Percentiles rank a stretch among this genome's conserved stretches.
phyloP scores from a whole-genome alignment of 2,888 invertebrate species.

The Hartigia nigra region DNA sequence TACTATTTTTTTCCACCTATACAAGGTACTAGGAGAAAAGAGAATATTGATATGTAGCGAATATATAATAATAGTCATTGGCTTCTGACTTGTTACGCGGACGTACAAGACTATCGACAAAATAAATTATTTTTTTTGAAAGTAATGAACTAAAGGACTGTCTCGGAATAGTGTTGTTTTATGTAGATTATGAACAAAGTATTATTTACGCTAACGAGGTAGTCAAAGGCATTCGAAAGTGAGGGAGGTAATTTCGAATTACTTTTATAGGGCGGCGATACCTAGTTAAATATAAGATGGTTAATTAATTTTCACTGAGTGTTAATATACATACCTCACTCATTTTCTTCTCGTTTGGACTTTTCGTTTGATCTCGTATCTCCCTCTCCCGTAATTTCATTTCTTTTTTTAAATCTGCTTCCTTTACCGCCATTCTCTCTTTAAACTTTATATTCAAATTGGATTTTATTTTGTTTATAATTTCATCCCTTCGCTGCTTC shows the following conservation, averaged over 20 bases:
- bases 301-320: not conserved
- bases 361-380: slow-evolving; percentile 20
- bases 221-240: not conserved
- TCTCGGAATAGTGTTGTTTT: not conserved
- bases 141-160: not conserved
- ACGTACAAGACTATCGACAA: not conserved
- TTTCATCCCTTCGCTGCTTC: slow-evolving; percentile 32
- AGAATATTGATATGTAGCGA: not conserved
- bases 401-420: slow-evolving; percentile 23
- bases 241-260: not conserved
- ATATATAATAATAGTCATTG: not conserved
- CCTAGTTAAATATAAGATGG: not conserved
- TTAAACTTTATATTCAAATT: slow-evolving; percentile 31
- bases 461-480: slow-evolving; percentile 30
- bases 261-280: not conserved
- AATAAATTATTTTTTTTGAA: not conserved
- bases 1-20: not conserved
- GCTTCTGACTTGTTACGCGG: not conserved
- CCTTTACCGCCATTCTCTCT: slow-evolving; percentile 25
- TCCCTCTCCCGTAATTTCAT: slow-evolving; percentile 17
- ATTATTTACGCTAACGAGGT: not conserved
- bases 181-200: not conserved
- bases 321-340: slow-evolving; percentile 22
- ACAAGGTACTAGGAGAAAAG: too few species aligned
- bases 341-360: slow-evolving; percentile 28